Evolutionary conservation across 2,113 vertebrate genomes (phyloP).

Genomic region (Beaufortia kweichowensis): DNA sequence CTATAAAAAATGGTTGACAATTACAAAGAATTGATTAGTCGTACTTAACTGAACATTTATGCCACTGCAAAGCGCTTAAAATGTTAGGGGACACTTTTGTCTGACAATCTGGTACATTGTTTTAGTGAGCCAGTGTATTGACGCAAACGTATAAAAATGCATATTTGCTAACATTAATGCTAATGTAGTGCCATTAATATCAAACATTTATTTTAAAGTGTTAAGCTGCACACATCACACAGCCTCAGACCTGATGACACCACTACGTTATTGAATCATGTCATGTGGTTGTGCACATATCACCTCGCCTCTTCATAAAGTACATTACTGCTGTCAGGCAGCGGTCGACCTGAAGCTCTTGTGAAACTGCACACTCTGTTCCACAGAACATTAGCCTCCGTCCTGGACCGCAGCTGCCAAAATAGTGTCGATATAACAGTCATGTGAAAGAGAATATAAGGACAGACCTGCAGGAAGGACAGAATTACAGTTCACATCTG

Average conservation of each 20-base stretch:
- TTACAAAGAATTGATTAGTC: no score
- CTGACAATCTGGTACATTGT: no score
- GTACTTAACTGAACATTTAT: no score
- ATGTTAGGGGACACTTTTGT: no score
- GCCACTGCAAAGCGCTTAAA: no score
- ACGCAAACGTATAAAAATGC: no score
- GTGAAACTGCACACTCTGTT: conserved; percentile 15
- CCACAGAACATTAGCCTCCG: background rate
- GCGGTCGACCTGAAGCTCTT: background rate
- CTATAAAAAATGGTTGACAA: no score
- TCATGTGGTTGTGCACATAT: background rate
- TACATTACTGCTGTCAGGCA: conserved; percentile 11
- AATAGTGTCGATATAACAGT: background rate
- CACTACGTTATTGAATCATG: background rate
- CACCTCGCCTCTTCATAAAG: background rate
- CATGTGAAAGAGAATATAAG: background rate
- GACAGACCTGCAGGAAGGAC: background rate
- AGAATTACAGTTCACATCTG: background rate
- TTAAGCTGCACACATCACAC: no score
- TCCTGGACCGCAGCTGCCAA: background rate
- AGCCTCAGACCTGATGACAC: background rate
- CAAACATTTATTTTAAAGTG: no score
- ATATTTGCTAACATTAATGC: no score
- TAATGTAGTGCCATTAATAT: no score
- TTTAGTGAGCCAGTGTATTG: no score